Conservation (phyloP, 1,140 invertebrate species). For the Choristoneura fumiferana region DNA sequence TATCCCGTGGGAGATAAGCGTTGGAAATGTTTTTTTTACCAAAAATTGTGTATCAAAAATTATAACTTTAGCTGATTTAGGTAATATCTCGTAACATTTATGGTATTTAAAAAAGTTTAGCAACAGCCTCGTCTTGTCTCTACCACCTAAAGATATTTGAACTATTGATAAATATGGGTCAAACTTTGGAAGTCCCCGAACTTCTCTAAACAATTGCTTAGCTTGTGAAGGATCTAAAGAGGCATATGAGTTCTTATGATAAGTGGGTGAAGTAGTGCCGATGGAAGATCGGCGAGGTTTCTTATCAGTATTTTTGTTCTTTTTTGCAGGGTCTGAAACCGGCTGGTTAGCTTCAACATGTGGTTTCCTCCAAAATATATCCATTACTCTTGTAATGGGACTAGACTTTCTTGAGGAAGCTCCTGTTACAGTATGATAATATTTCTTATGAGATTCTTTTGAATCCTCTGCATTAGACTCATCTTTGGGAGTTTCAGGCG, state of each 20-base stretch:
- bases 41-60: conserved; percentile 73
- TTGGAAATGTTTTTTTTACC: conserved; percentile 72
- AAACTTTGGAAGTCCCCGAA: conserved; percentile 67
- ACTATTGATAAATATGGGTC: conserved; percentile 73
- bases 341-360: conserved; percentile 49
- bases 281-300: conserved; percentile 65
- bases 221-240: conserved; percentile 66
- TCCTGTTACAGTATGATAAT: conserved; percentile 72
- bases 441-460: conserved; percentile 69
- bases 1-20: conserved; percentile 68
- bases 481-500: conserved; percentile 51
- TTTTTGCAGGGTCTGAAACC: conserved; percentile 48
- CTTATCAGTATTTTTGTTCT: conserved; percentile 48
- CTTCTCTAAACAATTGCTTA: conserved; percentile 72
- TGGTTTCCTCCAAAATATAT: conserved; percentile 68
- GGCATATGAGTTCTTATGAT: conserved; percentile 73
- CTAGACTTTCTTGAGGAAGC: conserved; percentile 67
- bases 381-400: conserved; percentile 70
- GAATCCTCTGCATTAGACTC: conserved; percentile 44
- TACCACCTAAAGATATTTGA: conserved; percentile 69
- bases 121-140: conserved; percentile 70
- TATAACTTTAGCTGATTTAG: conserved; percentile 73
- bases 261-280: conserved; percentile 69
- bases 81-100: conserved; percentile 72
- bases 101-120: conserved; percentile 75